These are phyloP conservation scores for Baryphthengus martii DNA, from an alignment of 2,113 vertebrate species.

Conservation along the genomic window DNA sequence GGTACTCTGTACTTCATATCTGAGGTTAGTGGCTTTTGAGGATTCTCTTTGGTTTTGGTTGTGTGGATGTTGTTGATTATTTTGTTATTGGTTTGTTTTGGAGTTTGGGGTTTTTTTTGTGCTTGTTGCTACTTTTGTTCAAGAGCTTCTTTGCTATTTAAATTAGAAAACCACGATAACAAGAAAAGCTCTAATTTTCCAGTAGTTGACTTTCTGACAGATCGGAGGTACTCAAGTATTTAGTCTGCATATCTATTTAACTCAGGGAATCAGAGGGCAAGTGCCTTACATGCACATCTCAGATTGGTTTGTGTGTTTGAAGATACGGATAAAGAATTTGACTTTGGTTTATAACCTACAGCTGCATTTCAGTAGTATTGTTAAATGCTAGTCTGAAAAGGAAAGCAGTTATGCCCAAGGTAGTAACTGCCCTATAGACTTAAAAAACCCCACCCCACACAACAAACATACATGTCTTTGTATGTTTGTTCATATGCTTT, in stretches of 20 bases:
- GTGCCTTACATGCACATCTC: not conserved
- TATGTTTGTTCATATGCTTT: not conserved
- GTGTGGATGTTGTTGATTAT: not conserved
- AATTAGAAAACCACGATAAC: not conserved
- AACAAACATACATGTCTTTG: not conserved
- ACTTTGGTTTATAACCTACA: not conserved
- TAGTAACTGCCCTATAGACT: not conserved
- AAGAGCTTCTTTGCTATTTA: not conserved
- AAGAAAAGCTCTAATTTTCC: not conserved
- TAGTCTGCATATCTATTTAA: not conserved
- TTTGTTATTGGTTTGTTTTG: not conserved
- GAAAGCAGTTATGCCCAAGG: not conserved
- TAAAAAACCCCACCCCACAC: not conserved
- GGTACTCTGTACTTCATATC: constrained; percentile 95
- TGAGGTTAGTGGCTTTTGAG: constrained; percentile 78
- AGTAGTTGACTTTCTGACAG: not conserved
- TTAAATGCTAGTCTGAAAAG: not conserved
- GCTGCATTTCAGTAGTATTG: not conserved
- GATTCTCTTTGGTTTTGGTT: not conserved
- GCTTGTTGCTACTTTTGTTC: not conserved
- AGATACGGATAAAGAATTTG: not conserved
- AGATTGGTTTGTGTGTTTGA: not conserved
- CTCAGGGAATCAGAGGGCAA: not conserved
- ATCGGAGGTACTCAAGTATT: not conserved
- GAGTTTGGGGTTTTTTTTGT: not conserved